Percentiles rank a stretch among this genome's conserved stretches.
Conservation (phyloP, 2,888 invertebrate species). For the Ophion obscuratus region DNA sequence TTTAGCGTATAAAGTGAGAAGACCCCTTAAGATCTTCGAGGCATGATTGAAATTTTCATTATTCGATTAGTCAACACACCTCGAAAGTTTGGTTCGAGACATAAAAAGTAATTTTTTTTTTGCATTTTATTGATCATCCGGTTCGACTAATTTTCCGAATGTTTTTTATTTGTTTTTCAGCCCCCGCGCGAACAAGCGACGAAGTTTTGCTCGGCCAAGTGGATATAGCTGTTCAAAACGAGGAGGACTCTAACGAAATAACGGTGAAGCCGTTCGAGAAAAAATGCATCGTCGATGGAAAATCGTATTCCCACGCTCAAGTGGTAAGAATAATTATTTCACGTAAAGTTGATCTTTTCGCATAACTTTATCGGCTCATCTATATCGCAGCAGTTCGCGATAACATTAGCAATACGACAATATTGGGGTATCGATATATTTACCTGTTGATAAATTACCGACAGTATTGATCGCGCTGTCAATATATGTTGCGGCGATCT, state of each 20-base stretch:
- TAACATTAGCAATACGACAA: no score
- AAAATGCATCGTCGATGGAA: conserved; percentile 79
- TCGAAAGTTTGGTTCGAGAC: background rate
- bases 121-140: background rate
- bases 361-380: no score
- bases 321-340: conserved; percentile 72
- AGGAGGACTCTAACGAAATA: conserved; percentile 71
- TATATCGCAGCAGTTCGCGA: no score
- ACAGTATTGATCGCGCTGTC: no score
- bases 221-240: conserved; percentile 75
- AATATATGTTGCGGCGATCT: no score
- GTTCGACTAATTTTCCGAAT: background rate
- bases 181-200: conserved; percentile 75
- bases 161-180: conserved; percentile 71
- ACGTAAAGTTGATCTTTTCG: background rate
- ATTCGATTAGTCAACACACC: background rate
- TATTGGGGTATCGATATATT: background rate
- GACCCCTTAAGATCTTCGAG: no score
- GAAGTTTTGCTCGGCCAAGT: conserved; percentile 79
- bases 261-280: conserved; percentile 76
- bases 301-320: conserved; percentile 79
- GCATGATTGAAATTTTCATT: background rate
- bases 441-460: no score
- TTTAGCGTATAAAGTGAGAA: no score
- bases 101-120: background rate